Base-by-base conservation (phyloP, 2,113 vertebrate species). In the Clarias macrocephalus region DNA sequence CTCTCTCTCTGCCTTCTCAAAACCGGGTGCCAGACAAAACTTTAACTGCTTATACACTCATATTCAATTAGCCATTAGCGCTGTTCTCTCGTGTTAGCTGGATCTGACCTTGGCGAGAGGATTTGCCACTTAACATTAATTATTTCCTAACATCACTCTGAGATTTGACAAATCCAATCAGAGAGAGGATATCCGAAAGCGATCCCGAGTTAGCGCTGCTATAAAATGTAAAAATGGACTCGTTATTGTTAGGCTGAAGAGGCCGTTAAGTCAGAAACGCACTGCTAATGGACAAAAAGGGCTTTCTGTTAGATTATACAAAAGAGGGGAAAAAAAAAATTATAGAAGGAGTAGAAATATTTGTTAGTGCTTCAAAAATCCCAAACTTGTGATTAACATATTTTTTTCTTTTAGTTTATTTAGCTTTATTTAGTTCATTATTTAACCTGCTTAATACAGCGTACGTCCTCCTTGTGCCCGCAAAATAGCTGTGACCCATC, bases 81-180 rank as follows among this genome's bases (percentile, higher is more conserved):
- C 81, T n/a, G 13, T 82, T 82, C 60, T 3, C 23, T 62, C 79
- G 1, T 4, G 21, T 62, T 16, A n/a, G 19, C 30, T 1, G 30
- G 57, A 81, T 62, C 19, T 15, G 81, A 82, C 81, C 81, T 82
- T 82, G 62, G 42, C 23, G 7, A 48, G 23, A 18, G 37, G 15
- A 52, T 66, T 66, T 9, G 15, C 4, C 9, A 13, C 57, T 62
- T 21, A 15, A 25, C 30, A 21, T 66, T 82, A 48, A 66, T 82
- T 82, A 37, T 66, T 52, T 52, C 62, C 62, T 23, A 82, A 66
- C 62, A 66, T 62, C 8, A 63, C 1, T 6, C 59, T 48, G 23
- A 7, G 30, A 65, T 82, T 48, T 65, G 59, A 82, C 81, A 82
- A 82, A 82, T 82, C 59, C 59, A 63, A 65, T 82, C 59, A 65